Evolutionary conservation across 2,888 invertebrate species (phyloP).

Genomic region (Schrankia costaestrigalis): DNA sequence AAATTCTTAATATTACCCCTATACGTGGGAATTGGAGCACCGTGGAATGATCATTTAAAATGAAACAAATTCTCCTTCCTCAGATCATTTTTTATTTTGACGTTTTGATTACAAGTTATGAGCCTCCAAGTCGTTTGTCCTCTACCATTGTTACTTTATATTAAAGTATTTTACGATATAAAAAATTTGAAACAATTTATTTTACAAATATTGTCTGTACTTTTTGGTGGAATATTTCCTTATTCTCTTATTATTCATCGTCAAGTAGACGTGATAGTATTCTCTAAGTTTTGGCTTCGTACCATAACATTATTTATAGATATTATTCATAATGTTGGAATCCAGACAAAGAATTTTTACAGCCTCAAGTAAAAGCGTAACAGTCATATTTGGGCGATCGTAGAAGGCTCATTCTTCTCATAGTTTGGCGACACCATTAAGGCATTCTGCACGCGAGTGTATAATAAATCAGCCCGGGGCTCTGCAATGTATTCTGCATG

Average conservation of each 20-base stretch:
- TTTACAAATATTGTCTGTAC: slow-evolving; percentile 8
- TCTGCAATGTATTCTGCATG: slow-evolving; percentile 59
- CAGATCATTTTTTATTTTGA: slow-evolving; percentile 31
- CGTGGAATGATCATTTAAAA: slow-evolving; percentile 17
- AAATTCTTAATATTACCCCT: too few species aligned
- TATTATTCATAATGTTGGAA: slow-evolving; percentile 38
- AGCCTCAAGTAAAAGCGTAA: slow-evolving; percentile 38
- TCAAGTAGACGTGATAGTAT: slow-evolving; percentile 17
- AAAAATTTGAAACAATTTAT: slow-evolving; percentile 11
- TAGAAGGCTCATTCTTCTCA: slow-evolving; percentile 39
- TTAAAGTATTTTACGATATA: slow-evolving; percentile 11
- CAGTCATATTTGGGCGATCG: slow-evolving; percentile 51
- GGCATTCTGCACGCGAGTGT: slow-evolving; percentile 59
- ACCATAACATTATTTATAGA: slow-evolving; percentile 23
- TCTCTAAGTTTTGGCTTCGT: slow-evolving; percentile 27
- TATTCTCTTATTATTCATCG: slow-evolving; percentile 15
- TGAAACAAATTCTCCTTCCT: slow-evolving; percentile 15
- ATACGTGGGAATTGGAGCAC: too few species aligned
- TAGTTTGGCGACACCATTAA: slow-evolving; percentile 60
- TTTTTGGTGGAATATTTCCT: slow-evolving; percentile 9
- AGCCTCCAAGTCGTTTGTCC: slow-evolving; percentile 17
- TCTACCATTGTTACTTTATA: slow-evolving; percentile 11
- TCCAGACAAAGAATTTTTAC: slow-evolving; percentile 55
- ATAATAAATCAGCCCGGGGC: slow-evolving; percentile 58
- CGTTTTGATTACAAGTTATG: slow-evolving; percentile 24